Percentiles rank a stretch among this genome's conserved stretches.
Conservation (phyloP, 2,113 vertebrate species). For the Peromyscus californicus region DNA sequence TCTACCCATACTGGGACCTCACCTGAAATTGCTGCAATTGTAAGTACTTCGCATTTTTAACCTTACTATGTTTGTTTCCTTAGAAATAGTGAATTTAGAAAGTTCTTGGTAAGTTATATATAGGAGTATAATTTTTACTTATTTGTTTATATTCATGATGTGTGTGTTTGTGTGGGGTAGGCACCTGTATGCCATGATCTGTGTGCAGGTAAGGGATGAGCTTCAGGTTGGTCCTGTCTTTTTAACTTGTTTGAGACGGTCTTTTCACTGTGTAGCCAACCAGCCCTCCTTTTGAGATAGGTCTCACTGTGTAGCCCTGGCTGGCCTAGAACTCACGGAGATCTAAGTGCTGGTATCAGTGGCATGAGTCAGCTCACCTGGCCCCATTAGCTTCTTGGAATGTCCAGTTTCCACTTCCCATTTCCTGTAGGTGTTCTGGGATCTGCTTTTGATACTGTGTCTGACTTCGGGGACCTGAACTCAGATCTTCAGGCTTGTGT, state of each 20-base stretch:
- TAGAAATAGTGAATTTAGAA: constrained; percentile 22
- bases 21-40: constrained; percentile 86
- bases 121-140: background rate
- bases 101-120: constrained; percentile 6
- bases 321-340: background rate
- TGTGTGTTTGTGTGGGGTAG: background rate
- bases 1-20: constrained; percentile 65
- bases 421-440: background rate
- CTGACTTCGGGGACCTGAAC: background rate
- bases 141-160: background rate
- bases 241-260: background rate
- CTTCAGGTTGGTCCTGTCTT: background rate
- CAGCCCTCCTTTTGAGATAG: background rate
- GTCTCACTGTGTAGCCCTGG: background rate
- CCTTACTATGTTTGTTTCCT: constrained; percentile 31
- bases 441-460: background rate
- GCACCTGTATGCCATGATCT: background rate
- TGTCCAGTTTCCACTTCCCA: background rate
- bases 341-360: background rate
- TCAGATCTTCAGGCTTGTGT: background rate
- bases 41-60: constrained; percentile 84
- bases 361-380: background rate
- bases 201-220: background rate
- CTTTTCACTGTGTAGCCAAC: background rate
- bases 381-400: background rate